Evolutionary conservation across 2,113 vertebrate species (phyloP).

Genomic region (Stegastes partitus): DNA sequence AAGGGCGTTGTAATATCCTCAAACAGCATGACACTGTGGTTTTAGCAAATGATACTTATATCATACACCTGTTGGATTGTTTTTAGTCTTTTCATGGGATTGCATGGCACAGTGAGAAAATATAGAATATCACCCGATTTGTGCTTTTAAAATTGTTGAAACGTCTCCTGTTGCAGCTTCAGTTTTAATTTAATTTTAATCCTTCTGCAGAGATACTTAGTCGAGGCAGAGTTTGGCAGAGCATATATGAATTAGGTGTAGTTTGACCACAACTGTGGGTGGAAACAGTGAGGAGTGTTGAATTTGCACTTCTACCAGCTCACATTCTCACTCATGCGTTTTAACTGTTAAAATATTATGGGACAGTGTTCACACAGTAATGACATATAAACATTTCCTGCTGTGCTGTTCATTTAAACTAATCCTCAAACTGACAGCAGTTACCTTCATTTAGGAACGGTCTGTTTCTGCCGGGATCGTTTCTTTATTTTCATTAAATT

Average conservation of each 20-base stretch:
- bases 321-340: conserved; percentile 29
- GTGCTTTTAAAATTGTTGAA: too few species aligned
- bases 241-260: neutral
- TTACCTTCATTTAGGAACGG: neutral
- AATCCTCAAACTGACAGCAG: neutral
- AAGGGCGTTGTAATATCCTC: too few species aligned
- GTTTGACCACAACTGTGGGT: conserved; percentile 39
- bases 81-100: too few species aligned
- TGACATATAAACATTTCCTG: conserved; percentile 30
- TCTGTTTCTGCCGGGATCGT: neutral
- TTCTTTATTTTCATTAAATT: too few species aligned
- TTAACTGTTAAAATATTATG: conserved; percentile 3
- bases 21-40: too few species aligned
- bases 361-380: neutral
- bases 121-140: too few species aligned
- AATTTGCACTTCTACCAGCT: conserved; percentile 28
- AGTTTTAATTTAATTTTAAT: too few species aligned
- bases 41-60: too few species aligned
- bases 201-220: neutral
- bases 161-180: too few species aligned
- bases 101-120: too few species aligned
- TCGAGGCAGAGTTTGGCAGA: neutral
- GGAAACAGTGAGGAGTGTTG: conserved; percentile 22
- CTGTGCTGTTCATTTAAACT: neutral
- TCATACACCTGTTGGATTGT: too few species aligned